Evolutionary conservation across 1,140 invertebrate species (phyloP).

Genomic region (Kradibia gibbosae): DNA sequence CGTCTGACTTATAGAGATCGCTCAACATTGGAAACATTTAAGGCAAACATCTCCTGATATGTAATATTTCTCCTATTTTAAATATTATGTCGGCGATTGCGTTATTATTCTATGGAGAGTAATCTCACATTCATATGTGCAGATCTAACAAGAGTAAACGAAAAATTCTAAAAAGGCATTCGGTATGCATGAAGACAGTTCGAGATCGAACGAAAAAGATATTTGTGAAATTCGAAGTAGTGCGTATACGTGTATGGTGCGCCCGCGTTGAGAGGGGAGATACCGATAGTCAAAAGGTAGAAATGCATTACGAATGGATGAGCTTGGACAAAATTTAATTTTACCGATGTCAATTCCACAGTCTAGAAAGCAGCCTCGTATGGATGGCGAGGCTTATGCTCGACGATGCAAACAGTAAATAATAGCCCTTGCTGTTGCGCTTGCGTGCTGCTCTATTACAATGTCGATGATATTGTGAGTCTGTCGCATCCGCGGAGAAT

Average conservation of each 20-base stretch:
- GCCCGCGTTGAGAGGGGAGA: not conserved
- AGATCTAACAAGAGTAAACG: constrained; percentile 29
- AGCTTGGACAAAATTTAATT: constrained; percentile 12
- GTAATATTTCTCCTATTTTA: no score
- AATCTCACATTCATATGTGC: not conserved
- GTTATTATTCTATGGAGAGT: not conserved
- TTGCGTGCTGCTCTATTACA: constrained; percentile 9
- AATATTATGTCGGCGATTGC: not conserved
- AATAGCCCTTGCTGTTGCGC: constrained; percentile 2
- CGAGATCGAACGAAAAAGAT: constrained; percentile 12
- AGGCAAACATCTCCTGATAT: no score
- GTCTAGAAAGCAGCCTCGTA: not conserved
- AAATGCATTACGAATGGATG: not conserved
- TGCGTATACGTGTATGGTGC: not conserved
- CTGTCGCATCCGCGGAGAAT: not conserved
- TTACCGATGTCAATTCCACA: not conserved
- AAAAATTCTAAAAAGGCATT: constrained; percentile 18
- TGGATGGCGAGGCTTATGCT: not conserved
- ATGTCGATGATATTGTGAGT: not conserved
- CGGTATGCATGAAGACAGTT: not conserved
- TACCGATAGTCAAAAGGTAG: not conserved
- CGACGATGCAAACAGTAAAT: constrained; percentile 35
- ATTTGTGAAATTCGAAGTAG: constrained; percentile 21
- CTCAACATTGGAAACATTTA: not conserved
- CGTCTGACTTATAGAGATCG: not conserved